Evolutionary conservation across 1,140 invertebrate species (phyloP).

Genomic region (Lepeophtheirus salmonis): DNA sequence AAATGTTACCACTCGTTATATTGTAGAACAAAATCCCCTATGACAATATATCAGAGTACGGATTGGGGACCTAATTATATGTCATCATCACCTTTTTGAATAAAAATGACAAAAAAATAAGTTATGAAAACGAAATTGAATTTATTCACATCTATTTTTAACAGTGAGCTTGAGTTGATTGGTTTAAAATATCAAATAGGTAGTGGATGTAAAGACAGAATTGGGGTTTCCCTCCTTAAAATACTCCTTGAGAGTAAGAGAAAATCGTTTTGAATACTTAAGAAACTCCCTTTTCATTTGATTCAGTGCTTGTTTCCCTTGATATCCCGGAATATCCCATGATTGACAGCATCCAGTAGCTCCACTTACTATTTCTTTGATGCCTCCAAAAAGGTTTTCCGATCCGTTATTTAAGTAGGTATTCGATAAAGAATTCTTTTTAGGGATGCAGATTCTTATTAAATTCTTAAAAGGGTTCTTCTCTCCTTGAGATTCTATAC

Average conservation of each 20-base stretch:
- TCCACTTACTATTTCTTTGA: conserved; percentile 96
- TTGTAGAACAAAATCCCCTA: too few relatives aligned
- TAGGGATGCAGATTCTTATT: conserved; percentile 77
- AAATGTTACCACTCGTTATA: too few relatives aligned
- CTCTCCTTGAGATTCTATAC: conserved; percentile 64
- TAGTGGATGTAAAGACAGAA: conserved; percentile 85
- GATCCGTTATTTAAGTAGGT: conserved; percentile 94
- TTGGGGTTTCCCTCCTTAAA: conserved; percentile 94
- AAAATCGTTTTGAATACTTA: conserved; percentile 95
- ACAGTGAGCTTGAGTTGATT: conserved; percentile 91
- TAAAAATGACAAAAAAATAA: too few relatives aligned
- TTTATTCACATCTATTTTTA: conserved; percentile 81
- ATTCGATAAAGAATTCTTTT: conserved; percentile 93
- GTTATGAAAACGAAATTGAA: too few relatives aligned
- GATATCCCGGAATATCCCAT: conserved; percentile 30
- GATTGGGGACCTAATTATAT: too few relatives aligned
- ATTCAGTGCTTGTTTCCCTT: conserved; percentile 71
- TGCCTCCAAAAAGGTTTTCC: conserved; percentile 95
- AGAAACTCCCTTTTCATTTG: conserved; percentile 97
- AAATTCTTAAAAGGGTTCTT: conserved; percentile 89
- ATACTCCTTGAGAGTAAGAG: conserved; percentile 95
- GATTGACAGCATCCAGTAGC: conserved; percentile 74
- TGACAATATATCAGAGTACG: too few relatives aligned
- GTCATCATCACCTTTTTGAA: too few relatives aligned
- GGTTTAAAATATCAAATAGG: conserved; percentile 89